Evolutionary conservation across 2,113 vertebrate species (phyloP).

Genomic region (Orthonyx spaldingii): DNA sequence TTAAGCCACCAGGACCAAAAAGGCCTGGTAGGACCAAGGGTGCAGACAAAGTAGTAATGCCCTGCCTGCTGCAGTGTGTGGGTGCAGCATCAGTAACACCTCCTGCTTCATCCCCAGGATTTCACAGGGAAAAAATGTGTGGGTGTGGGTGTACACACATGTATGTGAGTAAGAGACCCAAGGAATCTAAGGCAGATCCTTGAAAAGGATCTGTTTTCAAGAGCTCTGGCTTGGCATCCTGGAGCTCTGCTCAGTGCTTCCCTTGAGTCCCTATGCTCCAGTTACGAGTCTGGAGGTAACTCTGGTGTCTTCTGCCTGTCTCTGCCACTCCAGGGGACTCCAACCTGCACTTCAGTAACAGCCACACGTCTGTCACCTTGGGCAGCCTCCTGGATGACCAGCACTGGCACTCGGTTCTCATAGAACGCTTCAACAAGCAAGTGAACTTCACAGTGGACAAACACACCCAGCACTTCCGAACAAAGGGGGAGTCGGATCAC

Average conservation of each 20-base stretch:
- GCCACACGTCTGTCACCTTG: slow-evolving; percentile 76
- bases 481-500: slow-evolving; percentile 85
- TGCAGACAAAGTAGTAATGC: neutral
- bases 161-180: neutral
- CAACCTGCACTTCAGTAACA: slow-evolving; percentile 78
- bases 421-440: slow-evolving; percentile 93
- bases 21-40: neutral
- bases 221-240: neutral
- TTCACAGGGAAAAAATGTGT: neutral
- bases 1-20: neutral
- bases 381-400: slow-evolving; percentile 95
- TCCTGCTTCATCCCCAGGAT: neutral
- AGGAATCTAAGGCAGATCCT: neutral
- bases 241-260: neutral
- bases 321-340: slow-evolving; percentile 78
- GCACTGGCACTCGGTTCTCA: slow-evolving; percentile 93
- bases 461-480: slow-evolving; percentile 87
- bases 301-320: neutral
- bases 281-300: neutral
- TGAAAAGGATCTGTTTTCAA: neutral
- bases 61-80: neutral
- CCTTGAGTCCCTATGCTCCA: neutral
- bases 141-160: accelerated
- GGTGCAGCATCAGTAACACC: neutral
- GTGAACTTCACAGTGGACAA: slow-evolving; percentile 94